Conservation (phyloP, 1,140 invertebrate genomes). For the Hyles euphorbiae region DNA sequence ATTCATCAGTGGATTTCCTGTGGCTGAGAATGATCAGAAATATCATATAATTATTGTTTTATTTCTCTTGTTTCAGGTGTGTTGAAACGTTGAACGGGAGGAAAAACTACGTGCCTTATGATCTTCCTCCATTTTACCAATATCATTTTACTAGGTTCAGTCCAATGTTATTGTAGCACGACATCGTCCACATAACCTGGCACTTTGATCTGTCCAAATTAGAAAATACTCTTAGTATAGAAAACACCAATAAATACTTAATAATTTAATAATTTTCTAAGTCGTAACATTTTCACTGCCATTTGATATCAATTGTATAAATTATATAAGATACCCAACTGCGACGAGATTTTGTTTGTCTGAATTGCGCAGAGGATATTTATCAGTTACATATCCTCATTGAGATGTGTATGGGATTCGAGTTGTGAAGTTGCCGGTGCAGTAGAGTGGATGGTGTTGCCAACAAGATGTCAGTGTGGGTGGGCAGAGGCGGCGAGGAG, state of each 20-base stretch:
- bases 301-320: too few relatives aligned
- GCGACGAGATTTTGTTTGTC: too few relatives aligned
- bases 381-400: background rate
- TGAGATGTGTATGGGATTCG: conserved; percentile 7
- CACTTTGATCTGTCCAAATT: conserved; percentile 33
- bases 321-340: too few relatives aligned
- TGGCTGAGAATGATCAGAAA: too few relatives aligned
- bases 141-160: conserved; percentile 13
- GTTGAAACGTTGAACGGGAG: conserved; percentile 28
- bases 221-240: background rate
- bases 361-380: background rate
- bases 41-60: too few relatives aligned
- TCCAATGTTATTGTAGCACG: conserved; percentile 19
- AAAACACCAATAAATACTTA: too few relatives aligned
- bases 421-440: conserved; percentile 19
- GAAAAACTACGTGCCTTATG: conserved; percentile 56
- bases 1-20: too few relatives aligned
- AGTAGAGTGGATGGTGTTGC: conserved; percentile 57
- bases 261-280: too few relatives aligned
- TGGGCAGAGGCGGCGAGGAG: conserved; percentile 56
- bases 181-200: conserved; percentile 30
- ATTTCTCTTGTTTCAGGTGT: conserved; percentile 46
- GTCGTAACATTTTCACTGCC: too few relatives aligned
- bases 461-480: conserved; percentile 66
- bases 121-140: conserved; percentile 32